Base-by-base conservation (phyloP, 2,113 vertebrate genomes). In the Tragelaphus scriptus region DNA sequence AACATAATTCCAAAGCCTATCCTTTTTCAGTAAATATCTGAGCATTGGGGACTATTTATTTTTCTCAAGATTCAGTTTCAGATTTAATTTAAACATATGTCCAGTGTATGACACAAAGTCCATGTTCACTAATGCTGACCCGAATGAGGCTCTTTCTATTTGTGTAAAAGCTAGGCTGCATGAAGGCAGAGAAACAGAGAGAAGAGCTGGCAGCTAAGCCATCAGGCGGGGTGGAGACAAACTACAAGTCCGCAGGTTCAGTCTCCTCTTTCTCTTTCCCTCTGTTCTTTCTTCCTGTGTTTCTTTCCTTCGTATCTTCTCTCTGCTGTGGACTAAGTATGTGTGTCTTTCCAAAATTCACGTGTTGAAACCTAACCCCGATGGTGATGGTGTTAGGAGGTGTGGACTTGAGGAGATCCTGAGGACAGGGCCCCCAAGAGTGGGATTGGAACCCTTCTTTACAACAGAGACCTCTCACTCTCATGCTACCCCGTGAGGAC, bases 151-250 rank as follows among this genome's bases (percentile, higher is more conserved):
- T 79, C 53, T 32, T 79, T 32, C 28, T 47, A 11, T 90, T 47
- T 55, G 65, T 55, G 71, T 44, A 47, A 30, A 44, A 47, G 40
- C 2, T 6, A 90, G 44, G 71, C 25, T 16, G 25, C 7, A 0
- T 3, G 44, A 3, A 47, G 5, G 28, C 6, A 10, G 16, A 44
- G 26, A 23, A 56, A 40, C 58, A 26, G 7, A 55, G 68, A 77
- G 51, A 90, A 75, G 56, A 6, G 40, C 10, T 1, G 15, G 75
- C 75, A 17, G 8, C 49, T 55, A 32, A 17, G 32, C 49, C 9
- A 6, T 36, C 12, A 4, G 49, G 63, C 1, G 0, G 14, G 1
- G 0, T 25, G 87, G 61, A n/a, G 44, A n/a, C 32, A 9, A 81
- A 6, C 16, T 32, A 12, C 49, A 51, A 17, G 30, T n/a, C 44